Evolutionary conservation across 2,113 vertebrate species (phyloP).

Genomic region (Mesembrinibis cayennensis): DNA sequence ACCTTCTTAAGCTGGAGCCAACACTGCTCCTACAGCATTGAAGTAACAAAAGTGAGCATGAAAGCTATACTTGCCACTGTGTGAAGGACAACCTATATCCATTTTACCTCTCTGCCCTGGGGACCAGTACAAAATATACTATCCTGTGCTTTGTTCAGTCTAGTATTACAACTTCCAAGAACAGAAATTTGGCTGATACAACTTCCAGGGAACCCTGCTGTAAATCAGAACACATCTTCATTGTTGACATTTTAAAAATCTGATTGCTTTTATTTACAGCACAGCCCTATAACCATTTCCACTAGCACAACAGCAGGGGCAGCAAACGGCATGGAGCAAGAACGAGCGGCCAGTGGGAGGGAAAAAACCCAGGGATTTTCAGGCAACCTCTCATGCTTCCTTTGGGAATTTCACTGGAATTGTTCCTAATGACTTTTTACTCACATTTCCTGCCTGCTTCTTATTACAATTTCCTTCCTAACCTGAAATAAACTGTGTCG

Average conservation of each 20-base stretch:
- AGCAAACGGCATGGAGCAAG: background rate
- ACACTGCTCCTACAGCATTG: background rate
- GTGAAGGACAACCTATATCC: background rate
- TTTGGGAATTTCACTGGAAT: background rate
- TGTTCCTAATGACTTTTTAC: background rate
- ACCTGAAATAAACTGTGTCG: background rate
- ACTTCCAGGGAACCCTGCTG: background rate
- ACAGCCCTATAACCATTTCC: background rate
- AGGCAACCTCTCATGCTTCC: background rate
- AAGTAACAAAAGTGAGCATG: background rate
- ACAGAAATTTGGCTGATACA: background rate
- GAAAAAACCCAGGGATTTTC: background rate
- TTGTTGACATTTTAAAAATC: background rate
- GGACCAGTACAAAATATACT: background rate
- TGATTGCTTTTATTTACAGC: background rate
- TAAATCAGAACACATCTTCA: background rate
- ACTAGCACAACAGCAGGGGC: background rate
- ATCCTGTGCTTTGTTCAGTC: background rate
- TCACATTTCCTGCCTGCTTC: background rate
- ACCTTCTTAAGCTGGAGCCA: background rate
- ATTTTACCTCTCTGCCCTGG: background rate
- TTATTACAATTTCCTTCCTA: background rate
- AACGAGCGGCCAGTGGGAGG: accelerated
- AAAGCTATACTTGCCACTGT: background rate
- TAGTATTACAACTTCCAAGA: background rate